These are phyloP conservation scores for Camponotus vicinus DNA, from an alignment of 1,140 invertebrate genomes.

Conservation along the genomic window DNA sequence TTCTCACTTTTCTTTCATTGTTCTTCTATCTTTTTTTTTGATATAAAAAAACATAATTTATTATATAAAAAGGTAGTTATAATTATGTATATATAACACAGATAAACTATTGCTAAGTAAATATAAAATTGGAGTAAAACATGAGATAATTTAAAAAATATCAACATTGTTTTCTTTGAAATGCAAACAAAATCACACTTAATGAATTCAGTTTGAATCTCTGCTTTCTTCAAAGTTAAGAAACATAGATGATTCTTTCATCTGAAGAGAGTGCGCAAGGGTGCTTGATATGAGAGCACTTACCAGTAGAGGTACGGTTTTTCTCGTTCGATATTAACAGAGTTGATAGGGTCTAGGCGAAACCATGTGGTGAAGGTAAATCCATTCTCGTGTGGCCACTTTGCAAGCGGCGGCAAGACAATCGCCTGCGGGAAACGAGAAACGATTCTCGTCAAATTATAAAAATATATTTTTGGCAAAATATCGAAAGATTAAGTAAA, in stretches of 20 bases:
- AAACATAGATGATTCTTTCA: slow-evolving; percentile 66
- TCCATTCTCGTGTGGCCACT: slow-evolving; percentile 99
- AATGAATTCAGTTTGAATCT: slow-evolving; percentile 23
- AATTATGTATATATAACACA: not conserved
- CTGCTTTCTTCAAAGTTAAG: slow-evolving; percentile 27
- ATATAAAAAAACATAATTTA: not conserved
- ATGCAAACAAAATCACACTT: slow-evolving; percentile 5
- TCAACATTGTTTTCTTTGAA: not conserved
- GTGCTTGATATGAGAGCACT: slow-evolving; percentile 84
- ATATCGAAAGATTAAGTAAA: not conserved
- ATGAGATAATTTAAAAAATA: not conserved
- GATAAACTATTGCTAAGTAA: not conserved
- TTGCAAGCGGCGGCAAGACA: slow-evolving; percentile 97
- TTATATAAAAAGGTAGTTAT: not conserved
- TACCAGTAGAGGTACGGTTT: slow-evolving; percentile 99
- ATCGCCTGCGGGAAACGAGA: slow-evolving; percentile 91
- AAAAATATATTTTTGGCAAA: not conserved
- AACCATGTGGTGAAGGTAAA: slow-evolving; percentile 99
- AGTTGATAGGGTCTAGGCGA: slow-evolving; percentile 98
- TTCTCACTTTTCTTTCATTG: not conserved
- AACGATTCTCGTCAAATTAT: slow-evolving; percentile 14
- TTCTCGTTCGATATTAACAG: slow-evolving; percentile 99
- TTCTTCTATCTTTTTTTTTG: not conserved
- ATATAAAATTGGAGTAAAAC: slow-evolving; percentile 15
- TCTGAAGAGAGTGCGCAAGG: slow-evolving; percentile 61